Evolutionary conservation across 1,140 invertebrate species (phyloP).

Genomic region (Hylyphantes graminicola): DNA sequence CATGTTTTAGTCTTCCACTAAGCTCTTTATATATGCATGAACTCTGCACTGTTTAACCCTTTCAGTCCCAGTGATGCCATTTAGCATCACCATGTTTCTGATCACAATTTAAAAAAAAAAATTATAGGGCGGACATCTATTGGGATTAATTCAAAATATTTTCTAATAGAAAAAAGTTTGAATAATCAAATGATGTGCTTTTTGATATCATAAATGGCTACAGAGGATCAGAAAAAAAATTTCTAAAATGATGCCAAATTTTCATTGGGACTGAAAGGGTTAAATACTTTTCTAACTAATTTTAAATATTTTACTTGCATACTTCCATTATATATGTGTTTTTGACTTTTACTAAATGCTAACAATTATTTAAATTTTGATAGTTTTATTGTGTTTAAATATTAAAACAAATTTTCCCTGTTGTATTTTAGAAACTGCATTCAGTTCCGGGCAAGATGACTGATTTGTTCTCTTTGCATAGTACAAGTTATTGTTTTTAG

Average conservation of each 20-base stretch:
- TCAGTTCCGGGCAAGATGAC: constrained; percentile 15
- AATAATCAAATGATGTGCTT: no score
- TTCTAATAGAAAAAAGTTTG: no score
- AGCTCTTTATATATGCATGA: background rate
- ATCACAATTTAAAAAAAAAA: no score
- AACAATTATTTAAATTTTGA: background rate
- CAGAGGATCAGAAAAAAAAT: no score
- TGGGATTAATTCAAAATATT: no score
- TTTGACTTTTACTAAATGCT: background rate
- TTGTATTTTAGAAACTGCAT: constrained; percentile 25
- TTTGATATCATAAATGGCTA: no score
- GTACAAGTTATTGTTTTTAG: constrained; percentile 5
- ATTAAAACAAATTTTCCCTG: background rate
- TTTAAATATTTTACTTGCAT: background rate
- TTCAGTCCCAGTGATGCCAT: no score
- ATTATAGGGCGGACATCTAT: no score
- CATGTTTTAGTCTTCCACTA: no score
- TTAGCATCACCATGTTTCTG: no score
- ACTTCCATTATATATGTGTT: background rate
- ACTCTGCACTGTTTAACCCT: background rate
- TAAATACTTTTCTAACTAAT: background rate
- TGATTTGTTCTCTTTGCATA: background rate
- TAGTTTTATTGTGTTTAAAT: background rate
- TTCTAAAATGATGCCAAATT: no score
- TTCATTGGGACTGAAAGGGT: no score